These are phyloP conservation scores for Drosophila navojoa DNA, from an alignment of 1,140 invertebrate genomes.

Conservation along the genomic window DNA sequence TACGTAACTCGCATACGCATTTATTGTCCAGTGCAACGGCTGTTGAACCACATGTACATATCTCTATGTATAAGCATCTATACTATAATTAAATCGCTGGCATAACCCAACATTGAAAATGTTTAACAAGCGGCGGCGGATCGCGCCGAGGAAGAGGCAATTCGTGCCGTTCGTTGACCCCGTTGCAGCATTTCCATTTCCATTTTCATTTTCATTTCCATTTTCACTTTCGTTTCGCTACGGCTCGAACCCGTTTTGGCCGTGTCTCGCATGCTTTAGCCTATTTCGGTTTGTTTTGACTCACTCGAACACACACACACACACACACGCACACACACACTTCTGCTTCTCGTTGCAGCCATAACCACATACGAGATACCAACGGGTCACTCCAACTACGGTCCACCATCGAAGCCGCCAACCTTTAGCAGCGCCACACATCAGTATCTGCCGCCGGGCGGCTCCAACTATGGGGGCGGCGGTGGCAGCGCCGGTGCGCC, in stretches of 20 bases:
- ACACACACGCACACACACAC: slow-evolving; percentile 2
- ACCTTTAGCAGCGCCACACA: slow-evolving; percentile 78
- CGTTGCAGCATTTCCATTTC: slow-evolving; percentile 61
- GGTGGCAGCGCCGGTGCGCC: slow-evolving; percentile 66
- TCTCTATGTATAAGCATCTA: slow-evolving; percentile 20
- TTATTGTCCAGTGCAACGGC: slow-evolving; percentile 21
- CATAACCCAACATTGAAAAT: slow-evolving; percentile 36
- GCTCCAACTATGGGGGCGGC: slow-evolving; percentile 55
- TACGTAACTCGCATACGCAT: slow-evolving; percentile 38
- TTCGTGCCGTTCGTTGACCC: slow-evolving; percentile 62
- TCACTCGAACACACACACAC: slow-evolving; percentile 1
- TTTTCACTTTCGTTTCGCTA: slow-evolving; percentile 66
- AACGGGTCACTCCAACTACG: slow-evolving; percentile 73
- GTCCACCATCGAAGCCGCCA: slow-evolving; percentile 80
- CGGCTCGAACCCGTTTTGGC: slow-evolving; percentile 56
- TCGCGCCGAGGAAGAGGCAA: slow-evolving; percentile 68
- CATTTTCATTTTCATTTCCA: slow-evolving; percentile 67
- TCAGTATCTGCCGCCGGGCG: slow-evolving; percentile 75
- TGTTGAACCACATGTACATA: slow-evolving; percentile 23
- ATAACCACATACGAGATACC: slow-evolving; percentile 83
- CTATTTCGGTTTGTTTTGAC: slow-evolving; percentile 51
- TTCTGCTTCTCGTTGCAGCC: slow-evolving; percentile 59
- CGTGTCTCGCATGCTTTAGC: slow-evolving; percentile 37
- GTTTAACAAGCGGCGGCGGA: slow-evolving; percentile 15
- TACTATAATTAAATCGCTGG: slow-evolving; percentile 65